Conservation (phyloP, 2,797 vertebrate genomes). For the Pelodytes ibericus region DNA sequence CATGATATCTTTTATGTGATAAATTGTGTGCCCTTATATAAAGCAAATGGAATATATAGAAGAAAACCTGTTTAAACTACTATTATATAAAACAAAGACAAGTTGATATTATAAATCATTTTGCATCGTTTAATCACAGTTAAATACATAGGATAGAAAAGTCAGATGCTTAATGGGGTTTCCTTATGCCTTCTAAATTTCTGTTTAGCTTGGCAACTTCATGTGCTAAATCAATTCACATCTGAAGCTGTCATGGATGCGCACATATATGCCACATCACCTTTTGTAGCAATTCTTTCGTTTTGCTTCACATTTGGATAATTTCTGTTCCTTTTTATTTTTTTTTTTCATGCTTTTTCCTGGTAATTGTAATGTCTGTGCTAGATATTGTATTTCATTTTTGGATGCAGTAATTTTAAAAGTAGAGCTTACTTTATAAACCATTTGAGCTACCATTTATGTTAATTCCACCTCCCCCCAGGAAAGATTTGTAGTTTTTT, state of each 20-base stretch:
- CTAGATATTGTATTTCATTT: no score
- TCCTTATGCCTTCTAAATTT: conserved; percentile 43
- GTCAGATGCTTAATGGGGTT: conserved; percentile 5
- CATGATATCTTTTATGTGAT: no score
- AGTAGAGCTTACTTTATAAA: background rate
- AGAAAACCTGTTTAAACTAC: no score
- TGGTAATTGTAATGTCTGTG: background rate
- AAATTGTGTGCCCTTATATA: no score
- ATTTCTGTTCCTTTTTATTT: background rate
- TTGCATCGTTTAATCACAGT: background rate
- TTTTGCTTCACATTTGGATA: conserved; percentile 23
- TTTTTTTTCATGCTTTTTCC: background rate
- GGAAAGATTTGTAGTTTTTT: no score
- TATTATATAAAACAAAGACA: no score
- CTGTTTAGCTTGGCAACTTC: conserved; percentile 48
- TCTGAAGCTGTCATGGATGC: conserved; percentile 50
- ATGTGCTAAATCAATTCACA: conserved; percentile 56
- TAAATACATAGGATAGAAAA: background rate
- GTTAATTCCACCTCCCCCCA: no score
- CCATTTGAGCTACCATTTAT: background rate
- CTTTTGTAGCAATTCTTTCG: conserved; percentile 15
- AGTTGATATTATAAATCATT: no score
- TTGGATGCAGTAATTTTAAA: background rate
- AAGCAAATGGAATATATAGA: no score
- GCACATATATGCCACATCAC: conserved; percentile 41